Evolutionary conservation across 2,113 vertebrate genomes (phyloP).

Genomic region (Siphamia tubifer): DNA sequence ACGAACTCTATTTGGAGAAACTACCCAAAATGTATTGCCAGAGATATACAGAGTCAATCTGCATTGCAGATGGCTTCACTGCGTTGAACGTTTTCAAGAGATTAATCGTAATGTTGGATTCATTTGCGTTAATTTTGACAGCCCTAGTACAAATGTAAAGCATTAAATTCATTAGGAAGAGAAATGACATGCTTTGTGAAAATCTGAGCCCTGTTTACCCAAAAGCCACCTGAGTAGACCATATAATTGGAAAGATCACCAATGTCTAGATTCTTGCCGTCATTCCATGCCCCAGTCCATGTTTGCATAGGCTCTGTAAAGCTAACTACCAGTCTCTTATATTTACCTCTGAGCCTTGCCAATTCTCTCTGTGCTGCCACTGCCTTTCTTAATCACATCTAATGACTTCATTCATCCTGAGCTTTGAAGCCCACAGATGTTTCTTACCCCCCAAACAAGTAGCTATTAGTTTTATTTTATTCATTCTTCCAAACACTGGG

Average conservation of each 20-base stretch:
- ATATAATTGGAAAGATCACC: not conserved
- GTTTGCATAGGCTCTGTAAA: not conserved
- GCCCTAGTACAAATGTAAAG: no score
- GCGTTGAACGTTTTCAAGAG: no score
- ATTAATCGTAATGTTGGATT: no score
- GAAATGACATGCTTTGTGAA: no score
- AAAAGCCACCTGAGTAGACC: not conserved
- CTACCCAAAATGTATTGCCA: no score
- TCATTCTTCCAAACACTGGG: conserved; percentile 29
- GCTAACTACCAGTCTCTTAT: not conserved
- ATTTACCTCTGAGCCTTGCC: conserved; percentile 1
- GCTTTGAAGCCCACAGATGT: conserved; percentile 50
- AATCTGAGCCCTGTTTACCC: no score
- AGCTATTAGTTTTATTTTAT: conserved; percentile 45
- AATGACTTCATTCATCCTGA: conserved; percentile 62
- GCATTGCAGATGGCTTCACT: no score
- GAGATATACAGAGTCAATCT: no score
- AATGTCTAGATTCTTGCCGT: not conserved
- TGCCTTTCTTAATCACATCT: conserved; percentile 55
- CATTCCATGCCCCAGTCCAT: not conserved
- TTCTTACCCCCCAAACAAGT: conserved; percentile 26
- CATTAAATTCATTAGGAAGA: no score
- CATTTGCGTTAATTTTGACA: no score
- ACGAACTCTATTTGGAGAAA: no score
- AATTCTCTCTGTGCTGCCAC: conserved; percentile 7